Conservation (phyloP, 2,888 invertebrate genomes). For the Epicampocera succincta region DNA sequence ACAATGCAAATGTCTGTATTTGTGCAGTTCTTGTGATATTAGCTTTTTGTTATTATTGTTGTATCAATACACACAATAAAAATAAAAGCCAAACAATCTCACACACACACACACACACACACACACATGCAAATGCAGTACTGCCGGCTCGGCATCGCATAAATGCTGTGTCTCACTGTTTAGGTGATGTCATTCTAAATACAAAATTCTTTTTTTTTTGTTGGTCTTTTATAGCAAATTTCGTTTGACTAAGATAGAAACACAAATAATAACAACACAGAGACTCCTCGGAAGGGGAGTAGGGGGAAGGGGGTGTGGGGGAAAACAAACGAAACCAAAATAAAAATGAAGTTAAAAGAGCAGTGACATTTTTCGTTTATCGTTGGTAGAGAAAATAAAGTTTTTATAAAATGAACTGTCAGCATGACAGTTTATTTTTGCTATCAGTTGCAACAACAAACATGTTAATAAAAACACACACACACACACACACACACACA, state of each 20-base stretch:
- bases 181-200: constrained; percentile 53
- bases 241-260: constrained; percentile 37
- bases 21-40: neutral
- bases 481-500: neutral
- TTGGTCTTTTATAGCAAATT: constrained; percentile 38
- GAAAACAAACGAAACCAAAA: constrained; percentile 18
- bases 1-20: constrained; percentile 38
- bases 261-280: constrained; percentile 34
- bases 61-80: neutral
- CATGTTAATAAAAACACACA: constrained; percentile 6
- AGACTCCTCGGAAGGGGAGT: too few species aligned
- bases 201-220: constrained; percentile 8
- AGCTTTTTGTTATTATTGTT: neutral
- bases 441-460: constrained; percentile 59
- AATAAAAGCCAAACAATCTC: too few species aligned
- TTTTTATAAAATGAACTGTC: constrained; percentile 59
- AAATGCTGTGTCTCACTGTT: constrained; percentile 31
- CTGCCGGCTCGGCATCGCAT: neutral
- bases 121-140: neutral
- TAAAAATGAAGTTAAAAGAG: constrained; percentile 14
- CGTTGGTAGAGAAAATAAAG: constrained; percentile 39
- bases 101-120: neutral
- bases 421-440: constrained; percentile 60
- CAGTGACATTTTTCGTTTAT: constrained; percentile 37
- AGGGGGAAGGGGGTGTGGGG: too few species aligned